phyloP scores from a whole-genome alignment of 2,797 vertebrate species.

The Gila robusta region DNA sequence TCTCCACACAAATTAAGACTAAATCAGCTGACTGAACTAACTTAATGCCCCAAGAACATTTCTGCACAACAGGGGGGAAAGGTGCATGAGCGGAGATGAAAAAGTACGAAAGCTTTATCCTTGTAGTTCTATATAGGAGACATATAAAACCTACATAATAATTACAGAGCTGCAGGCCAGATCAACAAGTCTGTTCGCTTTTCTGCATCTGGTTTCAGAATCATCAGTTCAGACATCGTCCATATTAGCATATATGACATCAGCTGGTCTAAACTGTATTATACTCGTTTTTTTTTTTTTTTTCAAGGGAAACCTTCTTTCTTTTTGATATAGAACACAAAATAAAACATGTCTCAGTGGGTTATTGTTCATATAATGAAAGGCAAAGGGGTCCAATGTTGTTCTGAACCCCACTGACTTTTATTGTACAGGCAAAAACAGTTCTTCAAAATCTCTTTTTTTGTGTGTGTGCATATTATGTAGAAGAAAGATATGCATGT shows the following conservation, averaged over 20 bases:
- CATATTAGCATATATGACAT: not conserved
- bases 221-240: not conserved
- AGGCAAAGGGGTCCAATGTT: not conserved
- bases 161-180: not conserved
- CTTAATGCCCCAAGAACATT: conserved; percentile 23
- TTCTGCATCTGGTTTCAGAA: not conserved
- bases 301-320: not conserved
- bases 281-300: not conserved
- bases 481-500: not conserved
- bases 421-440: not conserved
- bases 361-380: not conserved
- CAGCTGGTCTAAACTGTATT: not conserved
- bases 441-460: not conserved
- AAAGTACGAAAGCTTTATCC: not conserved
- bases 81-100: not conserved
- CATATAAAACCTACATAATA: conserved; percentile 2
- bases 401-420: not conserved
- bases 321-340: not conserved
- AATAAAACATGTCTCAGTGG: not conserved
- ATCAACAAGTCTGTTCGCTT: conserved; percentile 9
- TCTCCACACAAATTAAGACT: conserved; percentile 51
- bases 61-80: not conserved
- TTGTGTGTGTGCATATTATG: not conserved
- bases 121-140: not conserved
- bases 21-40: conserved; percentile 29